Conservation (phyloP, 2,113 vertebrate genomes). For the Ceyx cyanopectus region DNA sequence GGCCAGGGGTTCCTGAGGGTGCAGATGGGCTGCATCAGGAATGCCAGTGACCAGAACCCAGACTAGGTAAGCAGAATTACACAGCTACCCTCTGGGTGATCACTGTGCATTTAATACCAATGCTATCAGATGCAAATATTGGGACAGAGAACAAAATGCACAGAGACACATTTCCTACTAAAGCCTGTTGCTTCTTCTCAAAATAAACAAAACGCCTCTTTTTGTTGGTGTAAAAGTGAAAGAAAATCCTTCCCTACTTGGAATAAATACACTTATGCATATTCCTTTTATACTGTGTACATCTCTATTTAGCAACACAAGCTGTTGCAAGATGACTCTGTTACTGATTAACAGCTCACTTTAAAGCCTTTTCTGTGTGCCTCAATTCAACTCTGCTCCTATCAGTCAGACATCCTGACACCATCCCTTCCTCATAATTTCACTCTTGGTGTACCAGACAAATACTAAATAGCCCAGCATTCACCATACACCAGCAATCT, state of each 20-base stretch:
- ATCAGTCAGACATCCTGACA: background rate
- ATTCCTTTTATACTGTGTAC: background rate
- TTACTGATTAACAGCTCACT: conserved; percentile 35
- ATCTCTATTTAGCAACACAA: background rate
- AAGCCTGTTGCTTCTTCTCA: background rate
- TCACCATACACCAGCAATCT: background rate
- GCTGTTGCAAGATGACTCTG: background rate
- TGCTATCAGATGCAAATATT: background rate
- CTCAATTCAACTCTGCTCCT: background rate
- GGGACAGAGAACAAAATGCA: background rate
- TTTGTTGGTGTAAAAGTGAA: background rate
- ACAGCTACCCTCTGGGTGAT: background rate
- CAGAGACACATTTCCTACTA: background rate
- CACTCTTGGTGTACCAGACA: background rate
- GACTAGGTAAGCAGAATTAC: background rate
- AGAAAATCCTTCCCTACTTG: background rate
- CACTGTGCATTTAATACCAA: background rate
- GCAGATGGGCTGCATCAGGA: background rate
- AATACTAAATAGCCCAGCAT: background rate
- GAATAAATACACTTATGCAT: background rate
- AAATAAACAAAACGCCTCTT: background rate
- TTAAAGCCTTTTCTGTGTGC: background rate
- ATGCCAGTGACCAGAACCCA: background rate
- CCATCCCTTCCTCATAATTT: background rate
- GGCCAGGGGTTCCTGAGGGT: background rate